A percentile compares a stretch with the other conserved stretches of the same genome.
Evolutionary conservation across 2,797 vertebrate species (phyloP).

Genomic region (Hypotaenidia okinawae): DNA sequence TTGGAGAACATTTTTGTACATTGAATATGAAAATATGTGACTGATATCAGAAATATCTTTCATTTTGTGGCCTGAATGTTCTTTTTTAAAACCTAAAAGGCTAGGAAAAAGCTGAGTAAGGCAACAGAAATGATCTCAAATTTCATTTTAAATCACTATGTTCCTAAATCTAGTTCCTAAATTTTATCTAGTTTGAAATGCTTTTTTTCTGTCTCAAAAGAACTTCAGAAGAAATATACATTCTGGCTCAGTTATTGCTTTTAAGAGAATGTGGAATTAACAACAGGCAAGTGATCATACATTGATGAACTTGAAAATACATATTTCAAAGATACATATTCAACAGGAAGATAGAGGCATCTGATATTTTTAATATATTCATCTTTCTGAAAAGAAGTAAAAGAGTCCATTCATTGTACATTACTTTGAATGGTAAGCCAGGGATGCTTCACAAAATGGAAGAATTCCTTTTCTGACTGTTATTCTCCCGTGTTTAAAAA

Average conservation of each 20-base stretch:
- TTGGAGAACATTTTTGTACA: fast-evolving
- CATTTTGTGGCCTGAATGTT: not conserved
- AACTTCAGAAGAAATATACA: not conserved
- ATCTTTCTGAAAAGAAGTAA: not conserved
- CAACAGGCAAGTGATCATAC: not conserved
- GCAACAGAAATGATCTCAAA: not conserved
- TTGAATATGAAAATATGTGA: not conserved
- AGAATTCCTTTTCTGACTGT: not conserved
- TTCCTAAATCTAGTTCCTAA: not conserved
- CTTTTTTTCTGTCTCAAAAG: not conserved
- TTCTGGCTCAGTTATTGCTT: not conserved
- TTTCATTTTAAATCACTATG: not conserved
- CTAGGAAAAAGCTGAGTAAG: not conserved
- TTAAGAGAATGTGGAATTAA: not conserved
- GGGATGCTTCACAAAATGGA: not conserved
- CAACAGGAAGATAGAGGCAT: not conserved
- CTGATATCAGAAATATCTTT: not conserved
- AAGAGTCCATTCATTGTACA: not conserved
- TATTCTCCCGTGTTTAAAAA: not conserved
- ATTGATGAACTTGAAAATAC: not conserved
- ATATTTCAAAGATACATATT: not conserved
- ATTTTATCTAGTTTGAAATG: not conserved
- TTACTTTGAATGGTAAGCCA: not conserved
- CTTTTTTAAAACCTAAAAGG: not conserved
- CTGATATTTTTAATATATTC: not conserved